A percentile compares a stretch with the other conserved stretches of the same genome.
These are phyloP conservation scores for Emydoidea blandingii DNA, from an alignment of 2,797 vertebrate species.

Conservation along the genomic window DNA sequence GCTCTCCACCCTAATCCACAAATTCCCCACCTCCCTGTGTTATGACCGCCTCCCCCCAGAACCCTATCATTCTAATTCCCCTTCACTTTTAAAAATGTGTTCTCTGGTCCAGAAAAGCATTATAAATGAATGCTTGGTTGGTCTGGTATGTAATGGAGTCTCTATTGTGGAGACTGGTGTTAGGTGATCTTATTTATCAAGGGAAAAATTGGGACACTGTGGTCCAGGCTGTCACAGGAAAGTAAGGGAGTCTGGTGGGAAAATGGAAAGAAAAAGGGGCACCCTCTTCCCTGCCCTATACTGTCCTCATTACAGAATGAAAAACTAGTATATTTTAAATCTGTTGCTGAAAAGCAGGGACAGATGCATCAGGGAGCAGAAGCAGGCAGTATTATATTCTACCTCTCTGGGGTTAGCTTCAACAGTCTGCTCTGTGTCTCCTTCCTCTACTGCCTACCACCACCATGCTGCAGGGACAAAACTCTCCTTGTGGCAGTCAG, in stretches of 20 bases:
- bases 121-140: neutral
- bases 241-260: neutral
- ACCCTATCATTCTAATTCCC: neutral
- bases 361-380: too few relatives aligned
- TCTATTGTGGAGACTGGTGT: neutral
- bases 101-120: neutral
- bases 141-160: neutral
- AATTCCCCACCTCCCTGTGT: neutral
- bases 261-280: neutral
- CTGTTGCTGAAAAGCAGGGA: neutral
- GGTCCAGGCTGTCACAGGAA: neutral
- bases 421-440: too few relatives aligned
- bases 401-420: too few relatives aligned
- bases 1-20: neutral
- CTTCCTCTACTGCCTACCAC: neutral
- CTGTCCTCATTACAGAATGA: neutral
- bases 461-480: neutral
- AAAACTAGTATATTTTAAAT: neutral
- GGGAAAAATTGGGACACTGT: neutral
- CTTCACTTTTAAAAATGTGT: neutral
- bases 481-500: neutral
- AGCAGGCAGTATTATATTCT: too few relatives aligned
- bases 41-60: too few relatives aligned
- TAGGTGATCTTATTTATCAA: neutral
- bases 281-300: neutral